Conservation (phyloP, 2,797 vertebrate genomes). For the Cryptoprocta ferox region DNA sequence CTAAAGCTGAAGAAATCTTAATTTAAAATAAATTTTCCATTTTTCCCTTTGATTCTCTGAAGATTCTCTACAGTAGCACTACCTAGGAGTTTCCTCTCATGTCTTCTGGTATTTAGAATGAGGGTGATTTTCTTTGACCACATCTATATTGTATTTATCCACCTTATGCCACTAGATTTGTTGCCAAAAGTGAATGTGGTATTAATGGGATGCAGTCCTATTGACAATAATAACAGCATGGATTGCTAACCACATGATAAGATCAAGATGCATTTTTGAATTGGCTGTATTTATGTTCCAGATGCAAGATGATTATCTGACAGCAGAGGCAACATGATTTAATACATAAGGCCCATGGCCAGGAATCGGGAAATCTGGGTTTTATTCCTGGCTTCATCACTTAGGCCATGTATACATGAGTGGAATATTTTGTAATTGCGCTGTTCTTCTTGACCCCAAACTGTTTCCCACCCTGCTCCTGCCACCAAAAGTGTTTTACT, state of each 20-base stretch:
- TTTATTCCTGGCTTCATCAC: conserved; percentile 71
- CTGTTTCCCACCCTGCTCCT: conserved; percentile 28
- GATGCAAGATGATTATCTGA: conserved; percentile 79
- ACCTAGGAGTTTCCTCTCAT: not conserved
- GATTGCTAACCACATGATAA: conserved; percentile 77
- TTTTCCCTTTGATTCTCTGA: not conserved
- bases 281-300: conserved; percentile 75
- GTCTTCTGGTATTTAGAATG: conserved; percentile 33
- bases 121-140: conserved; percentile 49
- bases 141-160: conserved; percentile 59
- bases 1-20: conserved; percentile 3
- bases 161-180: conserved; percentile 53
- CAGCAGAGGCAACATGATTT: conserved; percentile 76
- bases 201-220: conserved; percentile 71
- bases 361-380: conserved; percentile 72
- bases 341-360: conserved; percentile 72
- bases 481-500: conserved; percentile 2
- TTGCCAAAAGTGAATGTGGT: conserved; percentile 50
- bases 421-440: conserved; percentile 63
- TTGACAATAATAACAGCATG: conserved; percentile 67
- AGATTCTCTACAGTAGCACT: conserved; percentile 28
- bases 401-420: conserved; percentile 60
- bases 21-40: not conserved
- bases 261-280: conserved; percentile 80
- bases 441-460: conserved; percentile 71